Base-by-base conservation (phyloP, 2,888 invertebrate genomes). In the Iselma pallidipennis region DNA sequence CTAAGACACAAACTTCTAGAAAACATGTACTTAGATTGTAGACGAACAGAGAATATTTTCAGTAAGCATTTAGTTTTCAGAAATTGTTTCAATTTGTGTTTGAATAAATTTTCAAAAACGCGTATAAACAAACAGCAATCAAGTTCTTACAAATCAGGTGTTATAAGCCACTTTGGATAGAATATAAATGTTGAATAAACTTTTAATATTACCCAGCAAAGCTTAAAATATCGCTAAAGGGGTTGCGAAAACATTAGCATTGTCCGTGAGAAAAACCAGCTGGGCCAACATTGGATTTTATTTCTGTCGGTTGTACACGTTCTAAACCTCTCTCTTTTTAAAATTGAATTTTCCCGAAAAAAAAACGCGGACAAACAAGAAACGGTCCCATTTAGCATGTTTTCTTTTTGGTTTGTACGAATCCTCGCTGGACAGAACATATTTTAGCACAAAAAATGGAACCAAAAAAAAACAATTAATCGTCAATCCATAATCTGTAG, bases 281-380 rank as follows among this genome's bases (percentile, higher is more conserved):
- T 74, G 73, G 66, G 66, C 63, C 60, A 73, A 73, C 71, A 66
- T 69, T 66, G 68, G 73, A 69, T 70, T 71, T 70, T 68, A 67
- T 69, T 70, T 49, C 25, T 29, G 49, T 58, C 52, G 56, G 59
- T 57, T 49, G 37, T 37, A 49, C 58, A 37, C 23, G 29, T n/a
- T 33, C 37, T 28, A 42, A 28, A 52, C 42, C 54, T 63, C 54
- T 61, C 57, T 57, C 55, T 56, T 63, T 37, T 59, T 59, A 59
- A 63, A 63, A 63, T 56, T 63, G 63, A 56, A 63, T 59, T 57
- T 42, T 42, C 31, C 16, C 16, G 16, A 21, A 29, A 14, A 57
- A 57, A 63, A 63, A 61, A 52, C 52, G 14, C 55, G 42, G 54
- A 62, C 29, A 9, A 33, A 62, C 29, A 9, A 33, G 59, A 57